Conservation (phyloP, 2,797 vertebrate genomes). For the Chelidonichthys spinosus region DNA sequence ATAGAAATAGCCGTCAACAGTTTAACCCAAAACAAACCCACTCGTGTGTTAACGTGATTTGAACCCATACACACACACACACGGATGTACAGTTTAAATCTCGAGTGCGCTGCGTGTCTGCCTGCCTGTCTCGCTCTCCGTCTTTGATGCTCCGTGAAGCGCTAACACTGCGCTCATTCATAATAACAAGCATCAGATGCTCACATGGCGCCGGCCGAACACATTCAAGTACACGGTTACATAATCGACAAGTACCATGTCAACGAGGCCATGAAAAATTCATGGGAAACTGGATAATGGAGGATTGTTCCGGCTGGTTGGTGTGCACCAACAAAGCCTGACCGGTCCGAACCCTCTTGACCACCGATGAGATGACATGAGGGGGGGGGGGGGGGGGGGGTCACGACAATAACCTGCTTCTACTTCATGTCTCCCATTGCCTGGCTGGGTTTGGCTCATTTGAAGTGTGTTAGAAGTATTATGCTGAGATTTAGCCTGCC, state of each 20-base stretch:
- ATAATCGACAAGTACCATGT: constrained; percentile 52
- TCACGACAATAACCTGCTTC: constrained; percentile 40
- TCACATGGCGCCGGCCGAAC: constrained; percentile 61
- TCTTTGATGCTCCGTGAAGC: constrained; percentile 32
- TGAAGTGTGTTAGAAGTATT: background rate
- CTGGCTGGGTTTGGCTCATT: background rate
- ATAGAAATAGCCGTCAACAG: constrained; percentile 23
- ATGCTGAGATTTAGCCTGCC: background rate
- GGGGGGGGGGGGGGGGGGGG: background rate
- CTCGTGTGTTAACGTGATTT: background rate
- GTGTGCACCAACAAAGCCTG: constrained; percentile 48
- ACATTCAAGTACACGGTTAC: constrained; percentile 49
- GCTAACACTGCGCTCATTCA: constrained; percentile 69
- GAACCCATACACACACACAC: background rate
- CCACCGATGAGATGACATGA: constrained; percentile 29
- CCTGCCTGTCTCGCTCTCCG: constrained; percentile 2
- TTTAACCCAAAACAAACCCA: background rate
- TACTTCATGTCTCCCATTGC: background rate
- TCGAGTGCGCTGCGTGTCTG: background rate
- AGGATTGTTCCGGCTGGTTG: constrained; percentile 43
- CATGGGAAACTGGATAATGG: constrained; percentile 51
- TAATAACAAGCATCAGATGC: constrained; percentile 54
- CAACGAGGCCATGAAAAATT: constrained; percentile 62
- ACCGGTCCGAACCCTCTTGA: constrained; percentile 43
- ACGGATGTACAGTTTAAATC: background rate